phyloP scores from a whole-genome alignment of 2,113 vertebrate genomes.

The Urocynchramus pylzowi region DNA sequence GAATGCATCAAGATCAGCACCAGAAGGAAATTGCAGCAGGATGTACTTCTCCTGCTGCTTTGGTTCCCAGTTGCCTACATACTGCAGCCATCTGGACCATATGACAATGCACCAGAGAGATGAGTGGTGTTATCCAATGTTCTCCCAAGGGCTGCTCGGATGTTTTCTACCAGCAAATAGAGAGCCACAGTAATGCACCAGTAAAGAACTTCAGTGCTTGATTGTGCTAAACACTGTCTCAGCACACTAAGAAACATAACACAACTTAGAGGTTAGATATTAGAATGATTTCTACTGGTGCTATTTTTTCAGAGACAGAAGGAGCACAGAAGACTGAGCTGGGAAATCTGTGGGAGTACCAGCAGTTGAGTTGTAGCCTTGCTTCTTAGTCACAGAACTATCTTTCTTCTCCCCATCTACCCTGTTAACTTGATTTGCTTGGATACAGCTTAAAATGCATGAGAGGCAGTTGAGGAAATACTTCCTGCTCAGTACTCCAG shows the following conservation, averaged over 20 bases:
- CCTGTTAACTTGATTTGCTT: not conserved
- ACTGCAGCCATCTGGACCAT: constrained; percentile 11
- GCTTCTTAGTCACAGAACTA: not conserved
- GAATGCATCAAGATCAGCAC: not conserved
- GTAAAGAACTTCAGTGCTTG: not conserved
- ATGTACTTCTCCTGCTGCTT: not conserved
- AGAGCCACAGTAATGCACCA: not conserved
- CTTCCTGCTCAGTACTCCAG: not conserved
- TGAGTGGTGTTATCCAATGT: not conserved
- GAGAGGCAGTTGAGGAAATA: not conserved
- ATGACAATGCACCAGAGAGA: not conserved
- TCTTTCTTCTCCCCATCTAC: not conserved
- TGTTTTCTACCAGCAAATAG: not conserved
- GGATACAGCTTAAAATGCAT: not conserved
- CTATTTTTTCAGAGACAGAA: not conserved
- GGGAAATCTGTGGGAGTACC: constrained; percentile 22
- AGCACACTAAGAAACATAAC: not conserved
- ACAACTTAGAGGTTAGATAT: not conserved
- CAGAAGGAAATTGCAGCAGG: not conserved
- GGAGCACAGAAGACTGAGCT: not conserved
- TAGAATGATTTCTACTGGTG: not conserved
- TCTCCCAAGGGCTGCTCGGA: not conserved
- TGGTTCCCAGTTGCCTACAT: constrained; percentile 2
- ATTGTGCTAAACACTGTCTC: not conserved
- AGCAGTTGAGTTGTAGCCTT: not conserved